These are phyloP conservation scores for Strigops habroptila DNA, from an alignment of 2,113 vertebrate species.

Conservation along the genomic window DNA sequence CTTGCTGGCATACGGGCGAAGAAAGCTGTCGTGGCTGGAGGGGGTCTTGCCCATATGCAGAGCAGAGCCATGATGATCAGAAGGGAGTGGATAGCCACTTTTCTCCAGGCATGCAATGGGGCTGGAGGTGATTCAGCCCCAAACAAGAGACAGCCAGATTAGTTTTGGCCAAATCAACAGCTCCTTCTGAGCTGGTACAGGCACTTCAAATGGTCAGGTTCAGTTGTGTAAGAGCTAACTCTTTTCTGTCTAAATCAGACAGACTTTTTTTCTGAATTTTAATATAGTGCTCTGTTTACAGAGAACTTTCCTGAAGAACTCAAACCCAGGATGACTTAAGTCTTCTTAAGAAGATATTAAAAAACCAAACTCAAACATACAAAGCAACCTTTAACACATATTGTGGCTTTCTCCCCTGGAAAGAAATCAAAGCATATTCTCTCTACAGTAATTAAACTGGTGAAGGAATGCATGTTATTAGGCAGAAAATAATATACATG, in stretches of 20 bases:
- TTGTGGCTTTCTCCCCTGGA: neutral
- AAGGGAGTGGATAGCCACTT: neutral
- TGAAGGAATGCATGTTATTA: neutral
- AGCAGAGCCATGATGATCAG: neutral
- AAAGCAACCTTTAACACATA: neutral
- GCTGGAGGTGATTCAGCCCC: neutral
- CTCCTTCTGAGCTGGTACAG: neutral
- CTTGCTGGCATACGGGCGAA: rapidly evolving
- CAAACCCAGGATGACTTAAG: neutral
- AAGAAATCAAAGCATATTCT: neutral
- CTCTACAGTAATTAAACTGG: neutral
- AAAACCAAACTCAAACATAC: neutral
- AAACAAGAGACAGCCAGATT: neutral
- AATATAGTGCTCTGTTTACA: neutral
- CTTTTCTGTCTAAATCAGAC: neutral
- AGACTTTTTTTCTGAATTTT: neutral
- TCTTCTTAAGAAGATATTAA: neutral
- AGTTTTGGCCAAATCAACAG: neutral
- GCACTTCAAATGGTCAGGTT: neutral
- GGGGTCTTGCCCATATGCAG: neutral
- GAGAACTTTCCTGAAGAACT: neutral
- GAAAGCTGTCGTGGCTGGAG: neutral
- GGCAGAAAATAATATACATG: neutral
- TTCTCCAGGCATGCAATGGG: neutral
- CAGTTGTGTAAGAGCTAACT: neutral